Conservation (phyloP, 2,797 vertebrate species). For the Micropoecilia bifurca region DNA sequence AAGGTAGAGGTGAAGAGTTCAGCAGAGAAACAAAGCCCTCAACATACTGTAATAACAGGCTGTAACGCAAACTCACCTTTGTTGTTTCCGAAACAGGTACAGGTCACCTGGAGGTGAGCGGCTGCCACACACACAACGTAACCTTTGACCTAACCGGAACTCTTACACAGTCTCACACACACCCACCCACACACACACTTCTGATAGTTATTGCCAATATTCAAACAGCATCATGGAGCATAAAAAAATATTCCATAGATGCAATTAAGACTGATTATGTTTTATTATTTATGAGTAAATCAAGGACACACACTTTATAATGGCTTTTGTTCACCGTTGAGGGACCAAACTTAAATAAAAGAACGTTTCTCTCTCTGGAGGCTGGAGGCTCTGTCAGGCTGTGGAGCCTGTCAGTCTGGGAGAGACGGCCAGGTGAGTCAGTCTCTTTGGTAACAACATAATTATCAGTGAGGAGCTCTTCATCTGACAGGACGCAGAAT, state of each 20-base stretch:
- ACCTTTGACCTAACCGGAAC: not conserved
- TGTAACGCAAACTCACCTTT: constrained; percentile 8
- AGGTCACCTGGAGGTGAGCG: not conserved
- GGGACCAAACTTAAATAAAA: not conserved
- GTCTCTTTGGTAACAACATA: constrained; percentile 14
- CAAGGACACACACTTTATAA: not conserved
- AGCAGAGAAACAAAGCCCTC: constrained; percentile 23
- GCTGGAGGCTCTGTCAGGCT: not conserved
- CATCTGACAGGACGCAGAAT: constrained; percentile 33
- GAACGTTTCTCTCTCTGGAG: not conserved
- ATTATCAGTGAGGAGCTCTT: constrained; percentile 39
- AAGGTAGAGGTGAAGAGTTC: constrained; percentile 10
- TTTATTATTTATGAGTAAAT: not conserved
- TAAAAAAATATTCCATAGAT: not conserved
- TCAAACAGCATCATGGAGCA: not conserved
- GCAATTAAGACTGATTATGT: not conserved
- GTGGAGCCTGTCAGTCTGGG: constrained; percentile 35
- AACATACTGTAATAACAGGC: constrained; percentile 34
- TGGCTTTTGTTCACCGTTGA: not conserved
- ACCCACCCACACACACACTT: not conserved
- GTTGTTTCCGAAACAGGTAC: not conserved
- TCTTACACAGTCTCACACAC: not conserved
- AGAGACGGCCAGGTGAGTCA: constrained; percentile 28
- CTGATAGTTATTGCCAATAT: not conserved
- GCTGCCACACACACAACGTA: not conserved